phyloP scores from a whole-genome alignment of 2,888 invertebrate genomes.

The Onthophagus sagittarius region DNA sequence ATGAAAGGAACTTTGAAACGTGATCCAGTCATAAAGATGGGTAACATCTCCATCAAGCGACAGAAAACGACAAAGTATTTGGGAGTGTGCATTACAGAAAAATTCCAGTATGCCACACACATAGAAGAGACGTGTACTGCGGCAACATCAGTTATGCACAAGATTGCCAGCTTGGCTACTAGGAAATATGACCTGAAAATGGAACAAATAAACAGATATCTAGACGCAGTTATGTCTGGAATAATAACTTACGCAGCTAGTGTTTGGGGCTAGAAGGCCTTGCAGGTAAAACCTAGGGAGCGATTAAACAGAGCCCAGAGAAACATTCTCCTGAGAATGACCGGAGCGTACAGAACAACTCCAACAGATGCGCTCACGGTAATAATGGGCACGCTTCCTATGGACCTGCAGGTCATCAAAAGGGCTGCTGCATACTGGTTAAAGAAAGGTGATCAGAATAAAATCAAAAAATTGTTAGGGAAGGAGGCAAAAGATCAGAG shows the following conservation, averaged over 20 bases:
- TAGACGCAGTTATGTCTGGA: too few relatives aligned
- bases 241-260: conserved; percentile 14
- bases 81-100: too few relatives aligned
- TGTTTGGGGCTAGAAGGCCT: background rate
- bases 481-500: too few relatives aligned
- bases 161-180: background rate
- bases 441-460: background rate
- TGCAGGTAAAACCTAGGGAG: background rate
- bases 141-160: too few relatives aligned
- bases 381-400: background rate
- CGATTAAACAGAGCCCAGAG: background rate
- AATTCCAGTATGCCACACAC: too few relatives aligned
- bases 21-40: too few relatives aligned
- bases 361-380: conserved; percentile 15
- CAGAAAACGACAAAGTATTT: too few relatives aligned
- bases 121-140: too few relatives aligned
- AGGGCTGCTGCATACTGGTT: conserved; percentile 3
- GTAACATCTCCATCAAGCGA: too few relatives aligned
- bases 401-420: background rate
- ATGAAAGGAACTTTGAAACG: too few relatives aligned
- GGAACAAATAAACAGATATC: too few relatives aligned
- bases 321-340: conserved; percentile 1
- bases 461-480: background rate
- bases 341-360: conserved; percentile 16
- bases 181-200: too few relatives aligned